Evolutionary conservation across 2,113 vertebrate species (phyloP).

Genomic region (Dryoscopus gambensis): DNA sequence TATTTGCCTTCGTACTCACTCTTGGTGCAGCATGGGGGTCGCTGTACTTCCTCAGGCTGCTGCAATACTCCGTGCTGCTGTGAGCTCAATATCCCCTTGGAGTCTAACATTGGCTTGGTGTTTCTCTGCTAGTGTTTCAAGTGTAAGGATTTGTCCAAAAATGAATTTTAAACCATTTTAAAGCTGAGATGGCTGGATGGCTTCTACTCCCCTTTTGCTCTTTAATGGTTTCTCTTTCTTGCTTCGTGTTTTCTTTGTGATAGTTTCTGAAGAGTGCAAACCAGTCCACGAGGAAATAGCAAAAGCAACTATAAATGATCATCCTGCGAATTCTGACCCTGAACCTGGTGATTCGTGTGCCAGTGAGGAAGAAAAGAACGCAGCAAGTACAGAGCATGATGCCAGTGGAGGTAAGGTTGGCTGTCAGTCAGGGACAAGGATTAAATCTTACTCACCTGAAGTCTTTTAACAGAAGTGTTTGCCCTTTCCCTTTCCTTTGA

Average conservation of each 20-base stretch:
- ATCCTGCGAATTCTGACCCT: constrained; percentile 59
- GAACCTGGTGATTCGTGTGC: constrained; percentile 70
- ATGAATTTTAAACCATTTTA: background rate
- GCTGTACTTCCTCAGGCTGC: background rate
- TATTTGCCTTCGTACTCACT: accelerated
- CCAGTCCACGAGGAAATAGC: constrained; percentile 79
- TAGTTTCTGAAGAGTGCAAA: constrained; percentile 66
- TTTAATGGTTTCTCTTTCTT: background rate
- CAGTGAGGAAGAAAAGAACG: constrained; percentile 67
- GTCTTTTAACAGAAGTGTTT: background rate
- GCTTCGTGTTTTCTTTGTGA: background rate
- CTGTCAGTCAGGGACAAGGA: background rate
- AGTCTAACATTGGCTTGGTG: background rate
- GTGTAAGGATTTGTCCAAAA: background rate
- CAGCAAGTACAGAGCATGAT: background rate
- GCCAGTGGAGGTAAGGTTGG: constrained; percentile 44
- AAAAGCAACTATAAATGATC: constrained; percentile 59
- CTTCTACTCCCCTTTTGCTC: background rate
- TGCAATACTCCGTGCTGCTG: background rate
- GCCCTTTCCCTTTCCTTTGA: background rate
- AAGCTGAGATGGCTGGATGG: background rate
- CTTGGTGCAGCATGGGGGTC: background rate
- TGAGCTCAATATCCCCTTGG: background rate
- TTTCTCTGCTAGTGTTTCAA: background rate
- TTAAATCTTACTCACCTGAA: background rate